These are phyloP conservation scores for Mycteria americana DNA, from an alignment of 2,797 vertebrate genomes.

Conservation along the genomic window DNA sequence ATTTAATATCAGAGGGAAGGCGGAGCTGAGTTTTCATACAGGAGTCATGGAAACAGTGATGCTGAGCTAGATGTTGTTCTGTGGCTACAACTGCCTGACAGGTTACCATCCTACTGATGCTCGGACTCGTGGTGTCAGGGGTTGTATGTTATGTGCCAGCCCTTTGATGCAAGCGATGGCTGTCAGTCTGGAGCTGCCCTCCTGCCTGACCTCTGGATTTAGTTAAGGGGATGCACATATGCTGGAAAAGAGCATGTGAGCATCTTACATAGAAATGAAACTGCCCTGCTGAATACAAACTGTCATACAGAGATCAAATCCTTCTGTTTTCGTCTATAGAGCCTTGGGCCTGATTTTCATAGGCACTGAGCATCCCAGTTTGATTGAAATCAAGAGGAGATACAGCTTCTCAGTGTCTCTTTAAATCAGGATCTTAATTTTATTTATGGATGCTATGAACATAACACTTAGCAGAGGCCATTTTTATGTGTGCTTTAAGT, in stretches of 20 bases:
- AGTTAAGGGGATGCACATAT: not conserved
- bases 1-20: not conserved
- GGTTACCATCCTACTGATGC: not conserved
- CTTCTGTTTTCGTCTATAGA: not conserved
- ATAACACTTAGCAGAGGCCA: slow-evolving; percentile 31
- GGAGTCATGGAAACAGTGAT: not conserved
- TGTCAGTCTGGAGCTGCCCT: not conserved
- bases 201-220: not conserved
- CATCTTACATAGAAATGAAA: not conserved
- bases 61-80: not conserved
- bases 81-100: not conserved
- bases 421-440: slow-evolving; percentile 54
- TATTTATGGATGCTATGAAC: slow-evolving; percentile 51
- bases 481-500: slow-evolving; percentile 60
- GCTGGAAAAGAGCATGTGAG: not conserved
- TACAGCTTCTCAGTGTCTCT: slow-evolving; percentile 35
- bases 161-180: not conserved
- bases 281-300: not conserved
- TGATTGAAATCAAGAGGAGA: slow-evolving; percentile 31
- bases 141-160: not conserved
- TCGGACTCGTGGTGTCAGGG: accelerated
- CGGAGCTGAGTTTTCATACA: not conserved
- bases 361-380: not conserved
- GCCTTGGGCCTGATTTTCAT: not conserved
- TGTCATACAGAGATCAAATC: not conserved